Conservation (phyloP, 2,797 vertebrate species). For the Rhabdophis nuchalis region DNA sequence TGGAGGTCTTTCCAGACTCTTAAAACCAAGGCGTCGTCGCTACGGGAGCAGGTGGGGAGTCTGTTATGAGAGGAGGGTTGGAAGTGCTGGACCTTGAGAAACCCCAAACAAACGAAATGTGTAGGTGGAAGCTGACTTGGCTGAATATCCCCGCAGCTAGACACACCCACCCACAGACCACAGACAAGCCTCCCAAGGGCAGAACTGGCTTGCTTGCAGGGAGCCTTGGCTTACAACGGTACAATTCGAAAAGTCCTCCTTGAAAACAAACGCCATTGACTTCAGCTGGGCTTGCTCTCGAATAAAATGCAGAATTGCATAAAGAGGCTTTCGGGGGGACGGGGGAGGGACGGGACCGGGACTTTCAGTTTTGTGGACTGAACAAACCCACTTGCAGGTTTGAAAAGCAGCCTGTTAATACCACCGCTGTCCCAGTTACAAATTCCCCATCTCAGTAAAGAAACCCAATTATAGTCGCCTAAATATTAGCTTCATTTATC, state of each 20-base stretch:
- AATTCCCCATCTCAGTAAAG: background rate
- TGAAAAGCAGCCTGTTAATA: background rate
- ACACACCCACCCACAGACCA: background rate
- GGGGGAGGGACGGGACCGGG: too few species aligned
- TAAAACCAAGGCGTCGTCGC: background rate
- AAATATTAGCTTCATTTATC: background rate
- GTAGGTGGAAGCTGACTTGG: background rate
- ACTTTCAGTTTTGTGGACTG: background rate
- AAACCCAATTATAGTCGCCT: background rate
- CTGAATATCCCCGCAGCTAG: background rate
- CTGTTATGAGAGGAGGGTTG: background rate
- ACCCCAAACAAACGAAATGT: background rate
- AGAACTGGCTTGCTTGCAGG: background rate
- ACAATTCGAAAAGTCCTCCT: background rate
- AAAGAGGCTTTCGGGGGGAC: background rate
- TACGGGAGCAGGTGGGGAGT: rapidly evolving
- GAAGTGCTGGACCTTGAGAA: too few species aligned
- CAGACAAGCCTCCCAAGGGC: background rate
- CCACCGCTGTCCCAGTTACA: background rate
- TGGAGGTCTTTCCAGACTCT: background rate
- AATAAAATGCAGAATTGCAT: background rate
- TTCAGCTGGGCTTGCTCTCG: background rate
- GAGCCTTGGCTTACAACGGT: background rate
- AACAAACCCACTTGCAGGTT: background rate
- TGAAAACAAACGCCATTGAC: background rate